These are phyloP conservation scores for Ephydatia muelleri DNA, from an alignment of 37 sponge, comb jelly and placozoan genomes.

Conservation along the genomic window DNA sequence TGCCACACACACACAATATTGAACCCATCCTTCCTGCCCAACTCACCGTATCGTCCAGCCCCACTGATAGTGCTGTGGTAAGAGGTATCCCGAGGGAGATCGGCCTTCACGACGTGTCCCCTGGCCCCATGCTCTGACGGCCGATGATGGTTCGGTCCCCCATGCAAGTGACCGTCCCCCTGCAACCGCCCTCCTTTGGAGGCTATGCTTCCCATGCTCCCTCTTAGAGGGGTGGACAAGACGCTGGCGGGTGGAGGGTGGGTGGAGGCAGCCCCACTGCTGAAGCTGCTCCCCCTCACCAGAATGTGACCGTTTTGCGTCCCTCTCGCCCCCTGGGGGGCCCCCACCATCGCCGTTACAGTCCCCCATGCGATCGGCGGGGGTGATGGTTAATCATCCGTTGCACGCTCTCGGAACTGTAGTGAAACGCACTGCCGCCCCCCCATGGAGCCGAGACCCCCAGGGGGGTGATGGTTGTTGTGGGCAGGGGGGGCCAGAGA, in stretches of 20 bases:
- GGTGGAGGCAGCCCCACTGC: neutral
- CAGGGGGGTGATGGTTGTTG: neutral
- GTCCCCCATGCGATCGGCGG: neutral
- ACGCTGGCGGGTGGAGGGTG: neutral
- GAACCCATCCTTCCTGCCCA: no score
- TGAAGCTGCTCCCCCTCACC: neutral
- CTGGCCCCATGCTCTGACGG: neutral
- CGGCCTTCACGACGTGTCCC: neutral
- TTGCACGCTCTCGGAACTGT: neutral
- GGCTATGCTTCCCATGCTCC: neutral
- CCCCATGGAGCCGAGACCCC: no score
- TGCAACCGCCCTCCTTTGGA: no score
- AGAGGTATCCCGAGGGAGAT: neutral
- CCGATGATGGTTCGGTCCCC: no score
- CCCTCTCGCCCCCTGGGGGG: neutral
- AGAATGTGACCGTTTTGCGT: neutral
- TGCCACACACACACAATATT: no score
- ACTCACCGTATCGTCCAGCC: neutral
- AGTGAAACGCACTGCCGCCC: neutral
- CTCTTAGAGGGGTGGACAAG: neutral
- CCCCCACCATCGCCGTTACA: neutral
- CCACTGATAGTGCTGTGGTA: neutral
- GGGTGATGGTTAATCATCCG: neutral
- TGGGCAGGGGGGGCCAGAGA: conserved; percentile 26
- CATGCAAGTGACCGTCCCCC: no score